Conservation (phyloP, 2,113 vertebrate genomes). For the Enhydra lutris region DNA sequence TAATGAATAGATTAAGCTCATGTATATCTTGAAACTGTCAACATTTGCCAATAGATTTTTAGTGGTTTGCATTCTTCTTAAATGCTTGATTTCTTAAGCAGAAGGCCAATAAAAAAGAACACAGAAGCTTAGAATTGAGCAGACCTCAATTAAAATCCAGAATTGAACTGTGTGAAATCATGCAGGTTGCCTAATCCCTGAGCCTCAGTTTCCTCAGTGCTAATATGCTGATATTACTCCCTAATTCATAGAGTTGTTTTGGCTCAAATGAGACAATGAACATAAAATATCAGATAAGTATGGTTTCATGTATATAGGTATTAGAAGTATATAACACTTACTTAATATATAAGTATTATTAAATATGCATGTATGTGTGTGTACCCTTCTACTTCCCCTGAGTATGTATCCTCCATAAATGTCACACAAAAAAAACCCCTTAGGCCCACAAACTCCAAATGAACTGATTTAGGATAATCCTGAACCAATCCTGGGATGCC, state of each 20-base stretch:
- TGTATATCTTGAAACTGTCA: constrained; percentile 19
- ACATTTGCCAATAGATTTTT: not conserved
- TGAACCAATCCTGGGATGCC: not conserved
- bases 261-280: not conserved
- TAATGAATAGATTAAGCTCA: not conserved
- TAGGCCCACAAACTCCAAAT: not conserved
- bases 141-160: not conserved
- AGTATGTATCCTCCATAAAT: not conserved
- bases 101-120: not conserved
- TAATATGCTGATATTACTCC: not conserved
- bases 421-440: not conserved
- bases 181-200: not conserved
- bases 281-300: not conserved
- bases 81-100: constrained; percentile 40
- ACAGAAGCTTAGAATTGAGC: not conserved
- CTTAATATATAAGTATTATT: not conserved
- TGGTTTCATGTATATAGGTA: not conserved
- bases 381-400: not conserved
- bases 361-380: not conserved
- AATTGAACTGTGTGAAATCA: not conserved
- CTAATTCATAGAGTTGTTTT: not conserved
- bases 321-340: not conserved
- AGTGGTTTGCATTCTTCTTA: not conserved
- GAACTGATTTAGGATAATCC: not conserved
- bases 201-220: not conserved